These are phyloP conservation scores for Prosopocoilus inquinatus DNA, from an alignment of 2,888 invertebrate genomes.

Conservation along the genomic window DNA sequence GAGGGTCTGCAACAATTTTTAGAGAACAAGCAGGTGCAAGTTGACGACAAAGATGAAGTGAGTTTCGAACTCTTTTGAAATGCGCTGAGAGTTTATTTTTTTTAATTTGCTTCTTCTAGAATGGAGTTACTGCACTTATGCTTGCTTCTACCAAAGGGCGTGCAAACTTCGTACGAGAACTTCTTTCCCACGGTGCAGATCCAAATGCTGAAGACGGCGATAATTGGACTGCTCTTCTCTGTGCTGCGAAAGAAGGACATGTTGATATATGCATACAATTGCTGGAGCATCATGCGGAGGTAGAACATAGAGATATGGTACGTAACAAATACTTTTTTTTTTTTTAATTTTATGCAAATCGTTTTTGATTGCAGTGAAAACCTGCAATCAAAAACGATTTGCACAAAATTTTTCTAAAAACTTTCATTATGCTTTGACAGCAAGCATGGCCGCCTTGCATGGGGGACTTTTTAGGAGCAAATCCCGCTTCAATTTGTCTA, in stretches of 20 bases:
- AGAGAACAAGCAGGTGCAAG: constrained; percentile 75
- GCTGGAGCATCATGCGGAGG: constrained; percentile 78
- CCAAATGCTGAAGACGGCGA: constrained; percentile 89
- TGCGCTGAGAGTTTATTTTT: not conserved
- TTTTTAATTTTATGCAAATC: no score
- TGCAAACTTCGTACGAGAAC: constrained; percentile 75
- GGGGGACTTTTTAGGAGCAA: no score
- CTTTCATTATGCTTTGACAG: no score
- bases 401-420: no score
- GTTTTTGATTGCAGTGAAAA: no score
- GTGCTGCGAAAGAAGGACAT: constrained; percentile 88
- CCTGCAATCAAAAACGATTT: no score
- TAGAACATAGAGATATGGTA: constrained; percentile 68
- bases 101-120: constrained; percentile 56
- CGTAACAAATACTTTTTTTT: not conserved
- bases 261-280: constrained; percentile 76
- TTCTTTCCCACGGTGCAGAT: constrained; percentile 89
- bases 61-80: constrained; percentile 27
- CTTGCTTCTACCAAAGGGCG: constrained; percentile 86
- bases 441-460: no score
- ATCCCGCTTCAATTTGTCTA: no score
- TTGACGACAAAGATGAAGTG: constrained; percentile 89
- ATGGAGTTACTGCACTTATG: constrained; percentile 92
- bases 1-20: constrained; percentile 78
- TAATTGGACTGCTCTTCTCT: constrained; percentile 88